Evolutionary conservation across 2,113 vertebrate genomes (phyloP).

Genomic region (Neodon shergylaensis): DNA sequence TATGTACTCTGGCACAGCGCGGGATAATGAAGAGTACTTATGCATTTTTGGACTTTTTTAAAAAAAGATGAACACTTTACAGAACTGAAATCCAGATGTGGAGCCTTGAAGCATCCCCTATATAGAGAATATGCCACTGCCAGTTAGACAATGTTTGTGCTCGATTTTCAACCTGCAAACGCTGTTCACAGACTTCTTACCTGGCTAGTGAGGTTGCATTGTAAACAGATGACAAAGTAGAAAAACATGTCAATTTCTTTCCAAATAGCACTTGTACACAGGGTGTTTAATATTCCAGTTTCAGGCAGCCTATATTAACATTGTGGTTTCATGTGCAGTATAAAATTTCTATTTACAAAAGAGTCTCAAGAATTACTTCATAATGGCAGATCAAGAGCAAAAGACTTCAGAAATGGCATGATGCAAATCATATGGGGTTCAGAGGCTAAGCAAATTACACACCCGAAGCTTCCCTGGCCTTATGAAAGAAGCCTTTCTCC

Average conservation of each 20-base stretch:
- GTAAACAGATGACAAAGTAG: constrained; percentile 73
- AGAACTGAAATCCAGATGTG: constrained; percentile 69
- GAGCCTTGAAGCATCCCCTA: constrained; percentile 41
- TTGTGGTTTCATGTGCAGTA: constrained; percentile 78
- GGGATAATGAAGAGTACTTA: constrained; percentile 32
- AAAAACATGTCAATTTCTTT: constrained; percentile 67
- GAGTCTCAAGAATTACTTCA: constrained; percentile 84
- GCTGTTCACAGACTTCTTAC: constrained; percentile 64
- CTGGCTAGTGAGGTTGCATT: constrained; percentile 67
- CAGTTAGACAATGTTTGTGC: constrained; percentile 46
- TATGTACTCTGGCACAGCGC: neutral
- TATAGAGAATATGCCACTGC: constrained; percentile 61
- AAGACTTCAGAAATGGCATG: constrained; percentile 87
- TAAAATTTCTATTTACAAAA: constrained; percentile 85
- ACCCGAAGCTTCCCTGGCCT: constrained; percentile 86
- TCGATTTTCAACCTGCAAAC: constrained; percentile 47
- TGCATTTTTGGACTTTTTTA: constrained; percentile 56
- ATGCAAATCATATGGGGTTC: constrained; percentile 90
- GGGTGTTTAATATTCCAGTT: constrained; percentile 76
- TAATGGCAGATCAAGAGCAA: constrained; percentile 86
- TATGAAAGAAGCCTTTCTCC: constrained; percentile 96
- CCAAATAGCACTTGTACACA: constrained; percentile 68
- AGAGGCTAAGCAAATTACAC: constrained; percentile 93
- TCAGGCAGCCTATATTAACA: constrained; percentile 72
- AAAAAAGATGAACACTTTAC: constrained; percentile 26